Evolutionary conservation across 2,113 vertebrate species (phyloP), one percentile per base, ranked within the genome.

Genomic region (Oriolus oriolus): DNA sequence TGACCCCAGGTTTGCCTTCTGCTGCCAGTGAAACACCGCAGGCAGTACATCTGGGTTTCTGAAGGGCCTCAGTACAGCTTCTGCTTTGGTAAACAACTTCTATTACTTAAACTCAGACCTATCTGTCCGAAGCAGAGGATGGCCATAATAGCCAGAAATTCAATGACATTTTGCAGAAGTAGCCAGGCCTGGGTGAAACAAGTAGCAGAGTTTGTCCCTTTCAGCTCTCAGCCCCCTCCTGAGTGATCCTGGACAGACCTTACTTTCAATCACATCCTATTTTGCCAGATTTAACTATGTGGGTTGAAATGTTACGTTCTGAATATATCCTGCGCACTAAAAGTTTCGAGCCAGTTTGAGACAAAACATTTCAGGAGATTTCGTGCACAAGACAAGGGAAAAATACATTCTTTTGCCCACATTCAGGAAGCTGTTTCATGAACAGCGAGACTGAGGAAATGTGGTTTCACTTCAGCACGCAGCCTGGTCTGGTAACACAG

Each of bases 401-500:
- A 94, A 94, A 75, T 41, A 45, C 74, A 75, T 95, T 97, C 90
- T 63, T 94, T 82, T 87, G 87, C 77, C 47, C 81, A 93, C 8
- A 3, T 95, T 89, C 82, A 93, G 87, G 69, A 87, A 84, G 77
- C 37, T 84, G 39, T 42, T 89, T 86, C 74, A 63, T 9, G 27
- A 94, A 42, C 39, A 85, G 39, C 1, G 1, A 86, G 71, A 39
- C 83, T 53, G 86, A 89, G 65, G 69, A 93, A 89, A 82, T 93
- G 81, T 75, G 73, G 77, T 96, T 84, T 93, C 52, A 66, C 64
- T 54, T 70, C 60, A 75, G 69, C 17, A 31, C 0, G 0, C 37
- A 50, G 37, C 16, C 61, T 89, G 66, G 68, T 64, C 84, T 86
- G 68, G 68, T 35, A 70, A 66, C 21, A 35, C 47, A 73, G 17